Evolutionary conservation across 2,113 vertebrate species (phyloP).

Genomic region (Clupea harengus): DNA sequence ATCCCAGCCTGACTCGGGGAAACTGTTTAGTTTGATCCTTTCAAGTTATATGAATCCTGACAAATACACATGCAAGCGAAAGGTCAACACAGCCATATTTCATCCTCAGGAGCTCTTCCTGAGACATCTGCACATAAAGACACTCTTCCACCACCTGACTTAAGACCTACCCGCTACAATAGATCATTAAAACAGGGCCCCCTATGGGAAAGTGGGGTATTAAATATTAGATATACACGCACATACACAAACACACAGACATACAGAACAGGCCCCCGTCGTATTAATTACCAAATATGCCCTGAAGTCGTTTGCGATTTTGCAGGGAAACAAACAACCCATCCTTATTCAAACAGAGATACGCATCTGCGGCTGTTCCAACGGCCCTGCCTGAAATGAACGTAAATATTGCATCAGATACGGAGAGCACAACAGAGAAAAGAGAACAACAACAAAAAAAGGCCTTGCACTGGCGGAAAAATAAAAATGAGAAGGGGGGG

Average conservation of each 20-base stretch:
- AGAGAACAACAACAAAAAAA: conserved; percentile 9
- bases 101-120: conserved; percentile 84
- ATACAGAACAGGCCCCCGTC: conserved; percentile 48
- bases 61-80: conserved; percentile 95
- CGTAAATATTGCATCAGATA: conserved; percentile 66
- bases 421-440: conserved; percentile 39
- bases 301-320: conserved; percentile 70
- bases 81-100: conserved; percentile 94
- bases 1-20: conserved; percentile 84
- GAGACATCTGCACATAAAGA: conserved; percentile 92
- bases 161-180: conserved; percentile 77
- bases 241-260: conserved; percentile 29
- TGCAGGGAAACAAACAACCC: conserved; percentile 68
- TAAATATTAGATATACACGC: conserved; percentile 68
- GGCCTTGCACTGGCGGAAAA: not conserved
- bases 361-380: conserved; percentile 54
- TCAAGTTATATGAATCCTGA: conserved; percentile 95
- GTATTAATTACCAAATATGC: conserved; percentile 75
- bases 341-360: conserved; percentile 67
- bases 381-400: conserved; percentile 52
- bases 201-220: conserved; percentile 74
- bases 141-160: conserved; percentile 86
- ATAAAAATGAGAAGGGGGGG: conserved; percentile 35
- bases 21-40: conserved; percentile 94
- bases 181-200: conserved; percentile 85